phyloP scores from a whole-genome alignment of 2,797 vertebrate species.

The Moxostoma hubbsi region DNA sequence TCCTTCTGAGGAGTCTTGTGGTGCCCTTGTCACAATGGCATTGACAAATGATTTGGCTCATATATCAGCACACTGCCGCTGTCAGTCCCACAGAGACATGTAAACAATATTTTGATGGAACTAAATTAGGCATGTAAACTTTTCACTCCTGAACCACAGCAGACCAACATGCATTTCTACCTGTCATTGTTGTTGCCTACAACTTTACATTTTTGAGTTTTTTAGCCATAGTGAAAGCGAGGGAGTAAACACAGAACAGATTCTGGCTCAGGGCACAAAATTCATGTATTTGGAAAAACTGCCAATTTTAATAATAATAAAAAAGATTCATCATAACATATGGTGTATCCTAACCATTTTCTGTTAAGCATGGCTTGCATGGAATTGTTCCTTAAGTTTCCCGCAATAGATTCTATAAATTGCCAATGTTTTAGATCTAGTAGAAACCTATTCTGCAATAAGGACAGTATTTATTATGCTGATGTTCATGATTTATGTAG shows the following conservation, averaged over 20 bases:
- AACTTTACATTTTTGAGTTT: conserved; percentile 2
- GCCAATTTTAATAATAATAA: no score
- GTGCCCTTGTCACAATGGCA: conserved; percentile 65
- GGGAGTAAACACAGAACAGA: not conserved
- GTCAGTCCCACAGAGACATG: conserved; percentile 49
- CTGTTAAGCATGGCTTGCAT: no score
- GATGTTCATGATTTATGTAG: no score
- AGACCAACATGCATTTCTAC: conserved; percentile 18
- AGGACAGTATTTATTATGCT: no score
- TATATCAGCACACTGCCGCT: conserved; percentile 53
- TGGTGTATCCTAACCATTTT: not conserved
- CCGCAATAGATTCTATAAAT: no score
- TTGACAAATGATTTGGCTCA: conserved; percentile 69
- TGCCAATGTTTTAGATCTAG: no score
- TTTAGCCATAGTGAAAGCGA: not conserved
- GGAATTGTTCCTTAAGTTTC: no score
- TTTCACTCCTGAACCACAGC: conserved; percentile 43
- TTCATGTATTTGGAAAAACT: no score
- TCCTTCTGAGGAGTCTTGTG: conserved; percentile 62
- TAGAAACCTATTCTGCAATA: no score
- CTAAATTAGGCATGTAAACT: conserved; percentile 67
- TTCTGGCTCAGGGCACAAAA: not conserved
- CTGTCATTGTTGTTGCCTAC: conserved; percentile 4
- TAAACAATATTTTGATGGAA: conserved; percentile 64
- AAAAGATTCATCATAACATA: not conserved